These are phyloP conservation scores for Drosophila repleta DNA, from an alignment of 1,140 invertebrate genomes.

Conservation along the genomic window DNA sequence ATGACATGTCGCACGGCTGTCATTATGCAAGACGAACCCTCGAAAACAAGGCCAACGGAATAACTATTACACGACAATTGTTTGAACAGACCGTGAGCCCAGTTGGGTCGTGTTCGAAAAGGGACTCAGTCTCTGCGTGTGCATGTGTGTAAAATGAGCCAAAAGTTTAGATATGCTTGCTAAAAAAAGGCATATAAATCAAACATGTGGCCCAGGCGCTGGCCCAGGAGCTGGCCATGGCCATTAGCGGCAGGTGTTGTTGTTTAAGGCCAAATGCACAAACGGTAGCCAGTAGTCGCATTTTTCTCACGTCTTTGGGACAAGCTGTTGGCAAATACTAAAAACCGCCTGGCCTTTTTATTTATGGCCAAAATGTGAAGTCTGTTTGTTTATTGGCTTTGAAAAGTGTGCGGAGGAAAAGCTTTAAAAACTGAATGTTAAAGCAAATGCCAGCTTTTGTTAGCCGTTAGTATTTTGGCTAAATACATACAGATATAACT, in stretches of 20 bases:
- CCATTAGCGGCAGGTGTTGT: conserved; percentile 57
- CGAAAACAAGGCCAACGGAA: conserved; percentile 44
- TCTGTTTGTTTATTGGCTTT: conserved; percentile 46
- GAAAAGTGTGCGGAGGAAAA: conserved; percentile 19
- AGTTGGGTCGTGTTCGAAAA: background rate
- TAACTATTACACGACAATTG: conserved; percentile 65
- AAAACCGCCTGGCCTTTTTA: conserved; percentile 51
- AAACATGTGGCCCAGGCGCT: conserved; percentile 36
- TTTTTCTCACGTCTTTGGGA: conserved; percentile 50
- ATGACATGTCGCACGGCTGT: conserved; percentile 70
- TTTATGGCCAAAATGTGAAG: conserved; percentile 66
- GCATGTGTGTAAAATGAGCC: conserved; percentile 28
- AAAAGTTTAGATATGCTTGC: conserved; percentile 32
- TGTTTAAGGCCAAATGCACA: background rate
- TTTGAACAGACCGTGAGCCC: conserved; percentile 36
- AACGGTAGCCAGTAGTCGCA: conserved; percentile 15
- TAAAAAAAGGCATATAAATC: conserved; percentile 51
- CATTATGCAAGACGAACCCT: conserved; percentile 57
- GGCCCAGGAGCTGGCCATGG: conserved; percentile 23
- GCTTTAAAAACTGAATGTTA: background rate
- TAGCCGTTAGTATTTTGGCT: background rate
- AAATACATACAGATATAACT: background rate
- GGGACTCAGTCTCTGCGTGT: conserved; percentile 3
- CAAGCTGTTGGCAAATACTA: conserved; percentile 53
- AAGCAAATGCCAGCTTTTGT: conserved; percentile 9